Conservation (phyloP, 2,888 invertebrate species). For the Acrocyrtus sp. region DNA sequence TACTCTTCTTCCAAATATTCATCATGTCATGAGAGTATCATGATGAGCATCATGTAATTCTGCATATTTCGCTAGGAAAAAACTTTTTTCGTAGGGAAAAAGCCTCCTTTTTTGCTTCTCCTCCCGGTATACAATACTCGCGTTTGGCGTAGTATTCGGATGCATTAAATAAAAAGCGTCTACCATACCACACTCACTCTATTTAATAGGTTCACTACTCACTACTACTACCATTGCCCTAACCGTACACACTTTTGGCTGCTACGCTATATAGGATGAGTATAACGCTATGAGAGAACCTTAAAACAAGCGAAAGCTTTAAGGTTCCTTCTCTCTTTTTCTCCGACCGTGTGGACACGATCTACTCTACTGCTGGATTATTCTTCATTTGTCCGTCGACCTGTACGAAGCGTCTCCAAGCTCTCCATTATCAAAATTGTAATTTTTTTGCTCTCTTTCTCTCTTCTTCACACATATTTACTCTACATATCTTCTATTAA, state of each 20-base stretch:
- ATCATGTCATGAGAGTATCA: background rate
- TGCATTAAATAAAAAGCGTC: background rate
- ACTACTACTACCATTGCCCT: background rate
- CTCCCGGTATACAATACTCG: background rate
- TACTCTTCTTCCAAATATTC: background rate
- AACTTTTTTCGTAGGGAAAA: background rate
- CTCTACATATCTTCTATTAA: background rate
- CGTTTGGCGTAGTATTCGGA: too few species aligned
- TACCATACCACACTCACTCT: background rate
- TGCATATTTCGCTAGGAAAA: background rate
- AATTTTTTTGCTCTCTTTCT: conserved; percentile 4
- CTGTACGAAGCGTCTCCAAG: conserved; percentile 50
- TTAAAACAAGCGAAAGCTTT: conserved; percentile 1
- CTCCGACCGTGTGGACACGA: conserved; percentile 47
- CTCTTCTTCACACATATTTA: background rate
- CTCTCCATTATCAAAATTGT: conserved; percentile 28
- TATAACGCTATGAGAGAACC: too few species aligned
- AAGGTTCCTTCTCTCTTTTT: conserved; percentile 40
- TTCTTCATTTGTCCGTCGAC: conserved; percentile 56
- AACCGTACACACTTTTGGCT: background rate
- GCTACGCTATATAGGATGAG: too few species aligned
- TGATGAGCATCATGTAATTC: background rate
- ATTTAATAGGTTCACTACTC: background rate
- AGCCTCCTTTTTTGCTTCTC: background rate
- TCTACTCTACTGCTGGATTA: conserved; percentile 52